phyloP scores from a whole-genome alignment of 1,140 invertebrate species.

The Drosophila pachea region DNA sequence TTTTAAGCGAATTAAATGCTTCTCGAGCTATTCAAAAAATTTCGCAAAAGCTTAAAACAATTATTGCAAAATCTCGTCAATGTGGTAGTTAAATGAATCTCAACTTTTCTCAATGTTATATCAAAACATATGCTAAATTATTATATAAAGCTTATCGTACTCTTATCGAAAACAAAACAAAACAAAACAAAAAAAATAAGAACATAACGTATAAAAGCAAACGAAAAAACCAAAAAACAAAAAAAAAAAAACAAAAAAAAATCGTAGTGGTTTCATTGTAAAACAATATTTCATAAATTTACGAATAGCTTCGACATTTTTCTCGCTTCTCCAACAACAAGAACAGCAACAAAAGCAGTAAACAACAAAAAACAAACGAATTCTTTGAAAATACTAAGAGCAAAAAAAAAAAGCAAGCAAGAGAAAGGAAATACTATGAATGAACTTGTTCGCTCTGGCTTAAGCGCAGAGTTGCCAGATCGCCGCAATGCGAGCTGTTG shows the following conservation, averaged over 20 bases:
- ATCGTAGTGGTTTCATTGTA: slow-evolving; percentile 78
- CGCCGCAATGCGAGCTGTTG: not conserved
- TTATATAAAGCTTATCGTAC: slow-evolving; percentile 42
- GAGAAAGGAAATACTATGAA: slow-evolving; percentile 24
- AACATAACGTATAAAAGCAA: slow-evolving; percentile 31
- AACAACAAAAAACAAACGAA: slow-evolving; percentile 13
- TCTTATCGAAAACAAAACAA: slow-evolving; percentile 26
- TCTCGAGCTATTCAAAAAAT: slow-evolving; percentile 48
- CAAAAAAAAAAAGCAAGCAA: slow-evolving; percentile 28
- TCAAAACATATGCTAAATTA: slow-evolving; percentile 58
- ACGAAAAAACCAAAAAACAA: slow-evolving; percentile 44
- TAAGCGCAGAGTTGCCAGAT: slow-evolving; percentile 2
- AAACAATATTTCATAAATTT: slow-evolving; percentile 73
- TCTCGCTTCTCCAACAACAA: slow-evolving; percentile 51
- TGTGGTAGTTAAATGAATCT: slow-evolving; percentile 78
- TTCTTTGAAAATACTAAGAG: not conserved
- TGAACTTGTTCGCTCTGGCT: slow-evolving; percentile 3
- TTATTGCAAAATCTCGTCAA: slow-evolving; percentile 63
- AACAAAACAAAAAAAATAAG: slow-evolving; percentile 20
- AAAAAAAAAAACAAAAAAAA: slow-evolving; percentile 55
- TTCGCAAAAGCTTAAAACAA: slow-evolving; percentile 45
- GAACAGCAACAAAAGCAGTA: slow-evolving; percentile 14
- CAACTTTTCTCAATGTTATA: slow-evolving; percentile 75
- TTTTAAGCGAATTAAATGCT: slow-evolving; percentile 65
- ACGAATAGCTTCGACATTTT: slow-evolving; percentile 49